Percentiles rank a stretch among this genome's conserved stretches.
Evolutionary conservation across 2,888 invertebrate species (phyloP).

Genomic region (Epinotia bilunana): DNA sequence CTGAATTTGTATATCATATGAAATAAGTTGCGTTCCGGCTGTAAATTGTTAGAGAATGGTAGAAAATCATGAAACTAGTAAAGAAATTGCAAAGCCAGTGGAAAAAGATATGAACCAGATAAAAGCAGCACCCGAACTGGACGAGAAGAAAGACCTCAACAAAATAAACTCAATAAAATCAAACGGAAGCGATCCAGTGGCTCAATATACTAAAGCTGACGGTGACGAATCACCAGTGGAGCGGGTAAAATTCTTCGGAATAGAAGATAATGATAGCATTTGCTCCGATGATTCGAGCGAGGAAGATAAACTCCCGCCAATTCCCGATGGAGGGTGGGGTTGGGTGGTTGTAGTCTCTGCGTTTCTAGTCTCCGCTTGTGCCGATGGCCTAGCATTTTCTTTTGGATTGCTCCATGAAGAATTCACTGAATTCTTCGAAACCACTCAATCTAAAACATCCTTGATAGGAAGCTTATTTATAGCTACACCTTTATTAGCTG

Average conservation of each 20-base stretch:
- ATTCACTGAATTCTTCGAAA: conserved; percentile 90
- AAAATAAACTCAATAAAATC: conserved; percentile 73
- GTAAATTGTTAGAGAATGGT: conserved; percentile 33
- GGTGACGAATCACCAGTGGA: conserved; percentile 66
- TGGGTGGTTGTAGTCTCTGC: conserved; percentile 95
- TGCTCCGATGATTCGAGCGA: conserved; percentile 68
- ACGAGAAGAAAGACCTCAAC: conserved; percentile 62
- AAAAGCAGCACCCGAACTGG: conserved; percentile 45
- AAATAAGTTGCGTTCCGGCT: conserved; percentile 23
- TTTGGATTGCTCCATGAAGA: conserved; percentile 95
- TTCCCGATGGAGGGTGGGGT: conserved; percentile 94
- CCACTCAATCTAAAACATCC: conserved; percentile 92
- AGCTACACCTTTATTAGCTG: conserved; percentile 93
- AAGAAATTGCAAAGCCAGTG: conserved; percentile 17
- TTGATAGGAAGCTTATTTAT: conserved; percentile 95
- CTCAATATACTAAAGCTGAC: conserved; percentile 58
- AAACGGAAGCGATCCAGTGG: conserved; percentile 58
- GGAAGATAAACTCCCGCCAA: conserved; percentile 79
- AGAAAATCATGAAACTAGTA: conserved; percentile 39
- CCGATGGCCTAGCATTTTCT: conserved; percentile 96
- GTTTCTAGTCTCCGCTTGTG: conserved; percentile 93
- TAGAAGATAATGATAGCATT: conserved; percentile 77
- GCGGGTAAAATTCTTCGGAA: conserved; percentile 76
- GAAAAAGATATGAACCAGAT: conserved; percentile 47
- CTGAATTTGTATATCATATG: conserved; percentile 11